Conservation (phyloP, 2,113 vertebrate species). For the Ovis canadensis region DNA sequence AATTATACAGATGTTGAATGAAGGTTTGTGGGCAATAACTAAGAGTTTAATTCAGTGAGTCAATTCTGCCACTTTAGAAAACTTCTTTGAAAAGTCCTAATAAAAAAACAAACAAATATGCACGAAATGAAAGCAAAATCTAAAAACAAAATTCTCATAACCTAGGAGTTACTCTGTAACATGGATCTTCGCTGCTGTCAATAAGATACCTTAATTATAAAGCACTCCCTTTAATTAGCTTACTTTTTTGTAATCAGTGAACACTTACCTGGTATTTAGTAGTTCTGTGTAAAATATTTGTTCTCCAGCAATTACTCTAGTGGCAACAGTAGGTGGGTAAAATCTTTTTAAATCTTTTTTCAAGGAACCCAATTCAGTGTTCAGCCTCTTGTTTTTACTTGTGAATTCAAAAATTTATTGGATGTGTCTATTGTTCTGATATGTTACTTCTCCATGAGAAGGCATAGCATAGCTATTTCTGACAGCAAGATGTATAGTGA, state of each 20-base stretch:
- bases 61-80: not conserved
- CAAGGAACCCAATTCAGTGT: not conserved
- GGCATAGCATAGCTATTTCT: not conserved
- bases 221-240: not conserved
- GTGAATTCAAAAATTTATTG: not conserved
- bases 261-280: not conserved
- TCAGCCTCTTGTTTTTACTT: not conserved
- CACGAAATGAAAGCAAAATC: not conserved
- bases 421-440: not conserved
- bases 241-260: not conserved
- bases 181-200: not conserved
- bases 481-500: not conserved
- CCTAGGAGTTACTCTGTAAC: not conserved
- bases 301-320: not conserved
- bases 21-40: not conserved
- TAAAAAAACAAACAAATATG: not conserved
- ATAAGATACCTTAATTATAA: not conserved
- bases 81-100: not conserved
- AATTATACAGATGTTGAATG: not conserved
- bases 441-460: not conserved
- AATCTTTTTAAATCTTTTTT: not conserved
- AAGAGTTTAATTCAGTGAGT: not conserved
- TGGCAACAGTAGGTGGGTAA: not conserved
- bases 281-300: not conserved
- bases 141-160: not conserved